These are phyloP conservation scores for Plodia interpunctella DNA, from an alignment of 1,140 invertebrate species.

Conservation along the genomic window DNA sequence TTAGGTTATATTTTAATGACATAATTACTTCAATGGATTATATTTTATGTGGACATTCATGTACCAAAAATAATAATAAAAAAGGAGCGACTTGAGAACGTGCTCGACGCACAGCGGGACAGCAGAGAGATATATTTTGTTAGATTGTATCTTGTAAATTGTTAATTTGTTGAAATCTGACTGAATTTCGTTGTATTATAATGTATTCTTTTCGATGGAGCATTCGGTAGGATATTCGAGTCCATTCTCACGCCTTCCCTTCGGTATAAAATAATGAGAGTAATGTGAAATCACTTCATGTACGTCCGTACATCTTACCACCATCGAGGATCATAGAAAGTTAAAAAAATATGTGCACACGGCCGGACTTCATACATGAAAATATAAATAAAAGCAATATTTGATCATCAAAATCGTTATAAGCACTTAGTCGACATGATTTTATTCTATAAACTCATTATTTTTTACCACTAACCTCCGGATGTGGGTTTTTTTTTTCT, in stretches of 20 bases:
- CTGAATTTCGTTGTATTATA: slow-evolving; percentile 46
- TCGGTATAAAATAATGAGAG: background rate
- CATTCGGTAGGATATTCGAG: background rate
- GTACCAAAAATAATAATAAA: slow-evolving; percentile 57
- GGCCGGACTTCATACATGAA: too few relatives aligned
- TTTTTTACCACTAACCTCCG: background rate
- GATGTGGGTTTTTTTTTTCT: slow-evolving; percentile 14
- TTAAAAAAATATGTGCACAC: too few relatives aligned
- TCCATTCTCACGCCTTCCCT: background rate
- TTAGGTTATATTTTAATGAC: slow-evolving; percentile 20
- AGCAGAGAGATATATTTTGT: slow-evolving; percentile 62
- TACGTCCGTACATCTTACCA: too few relatives aligned
- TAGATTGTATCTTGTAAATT: slow-evolving; percentile 69
- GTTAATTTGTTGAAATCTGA: slow-evolving; percentile 56
- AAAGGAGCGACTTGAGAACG: slow-evolving; percentile 40
- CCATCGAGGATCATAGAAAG: too few relatives aligned
- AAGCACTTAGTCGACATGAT: background rate
- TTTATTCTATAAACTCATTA: background rate
- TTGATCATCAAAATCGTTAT: too few relatives aligned
- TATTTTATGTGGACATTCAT: slow-evolving; percentile 54
- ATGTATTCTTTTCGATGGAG: slow-evolving; percentile 10
- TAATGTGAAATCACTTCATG: background rate
- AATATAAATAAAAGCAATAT: too few relatives aligned
- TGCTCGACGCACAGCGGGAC: slow-evolving; percentile 27
- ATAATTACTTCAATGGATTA: slow-evolving; percentile 36